Conservation (phyloP, 2,888 invertebrate species). For the Orchesella flavescens region DNA sequence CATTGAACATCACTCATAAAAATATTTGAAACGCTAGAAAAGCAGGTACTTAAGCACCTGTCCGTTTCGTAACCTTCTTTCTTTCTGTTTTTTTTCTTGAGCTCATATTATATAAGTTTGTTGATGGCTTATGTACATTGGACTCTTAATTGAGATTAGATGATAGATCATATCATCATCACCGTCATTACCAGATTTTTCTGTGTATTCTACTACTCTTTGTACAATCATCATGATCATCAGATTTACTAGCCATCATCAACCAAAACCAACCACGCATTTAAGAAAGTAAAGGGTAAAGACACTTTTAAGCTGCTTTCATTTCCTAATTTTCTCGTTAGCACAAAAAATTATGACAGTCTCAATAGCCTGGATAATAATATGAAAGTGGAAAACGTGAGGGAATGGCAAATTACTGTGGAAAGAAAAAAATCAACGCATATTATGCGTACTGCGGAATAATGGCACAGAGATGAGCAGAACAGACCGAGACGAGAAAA, state of each 20-base stretch:
- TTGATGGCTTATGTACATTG: neutral
- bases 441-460: too few species aligned
- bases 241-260: too few species aligned
- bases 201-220: too few species aligned
- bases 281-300: too few species aligned
- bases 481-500: too few species aligned
- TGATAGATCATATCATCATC: constrained; percentile 22
- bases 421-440: too few species aligned
- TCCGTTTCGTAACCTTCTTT: neutral
- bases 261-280: too few species aligned
- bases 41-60: constrained; percentile 1
- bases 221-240: too few species aligned
- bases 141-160: constrained; percentile 27
- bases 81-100: neutral
- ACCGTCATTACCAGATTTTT: neutral
- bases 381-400: constrained; percentile 14
- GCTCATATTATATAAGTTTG: too few species aligned
- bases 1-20: neutral
- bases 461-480: too few species aligned
- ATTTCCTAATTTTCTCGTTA: neutral
- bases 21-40: neutral
- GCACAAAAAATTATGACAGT: neutral
- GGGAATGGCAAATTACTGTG: constrained; percentile 22
- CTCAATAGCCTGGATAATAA: constrained; percentile 11
- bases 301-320: too few species aligned